These are phyloP conservation scores for Patella vulgata DNA, from an alignment of 1,140 invertebrate genomes.

Conservation along the genomic window DNA sequence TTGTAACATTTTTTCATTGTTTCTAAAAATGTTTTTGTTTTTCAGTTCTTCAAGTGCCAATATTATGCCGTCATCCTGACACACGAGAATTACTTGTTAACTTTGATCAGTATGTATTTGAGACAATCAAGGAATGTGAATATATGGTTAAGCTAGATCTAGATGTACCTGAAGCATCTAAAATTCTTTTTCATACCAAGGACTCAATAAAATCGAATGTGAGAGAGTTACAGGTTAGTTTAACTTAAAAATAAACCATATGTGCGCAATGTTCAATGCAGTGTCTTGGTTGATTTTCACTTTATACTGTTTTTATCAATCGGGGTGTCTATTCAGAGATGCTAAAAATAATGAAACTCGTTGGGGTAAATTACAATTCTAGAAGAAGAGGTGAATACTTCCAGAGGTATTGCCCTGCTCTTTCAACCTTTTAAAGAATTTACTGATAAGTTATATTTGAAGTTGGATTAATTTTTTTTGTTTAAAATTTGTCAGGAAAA, in stretches of 20 bases:
- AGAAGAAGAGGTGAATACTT: no score
- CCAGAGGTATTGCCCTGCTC: background rate
- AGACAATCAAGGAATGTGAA: slow-evolving; percentile 83
- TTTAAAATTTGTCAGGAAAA: no score
- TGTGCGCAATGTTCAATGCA: background rate
- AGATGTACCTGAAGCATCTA: slow-evolving; percentile 83
- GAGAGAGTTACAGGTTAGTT: slow-evolving; percentile 79
- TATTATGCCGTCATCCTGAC: slow-evolving; percentile 52
- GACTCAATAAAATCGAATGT: slow-evolving; percentile 73
- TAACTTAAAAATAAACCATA: background rate
- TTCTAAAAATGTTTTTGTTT: slow-evolving; percentile 10
- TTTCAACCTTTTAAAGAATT: background rate
- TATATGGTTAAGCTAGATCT: slow-evolving; percentile 84
- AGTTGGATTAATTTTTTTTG: background rate
- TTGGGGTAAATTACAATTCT: no score
- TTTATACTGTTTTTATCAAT: background rate
- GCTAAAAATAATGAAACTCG: no score
- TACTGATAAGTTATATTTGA: background rate
- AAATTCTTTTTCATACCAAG: slow-evolving; percentile 78
- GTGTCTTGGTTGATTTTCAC: background rate
- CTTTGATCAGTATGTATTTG: slow-evolving; percentile 59
- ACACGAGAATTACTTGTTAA: slow-evolving; percentile 59
- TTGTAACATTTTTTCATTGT: no score
- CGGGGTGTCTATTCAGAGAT: no score
- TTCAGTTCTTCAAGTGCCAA: slow-evolving; percentile 54